phyloP scores from a whole-genome alignment of 2,113 vertebrate species.

The Plotosus lineatus region DNA sequence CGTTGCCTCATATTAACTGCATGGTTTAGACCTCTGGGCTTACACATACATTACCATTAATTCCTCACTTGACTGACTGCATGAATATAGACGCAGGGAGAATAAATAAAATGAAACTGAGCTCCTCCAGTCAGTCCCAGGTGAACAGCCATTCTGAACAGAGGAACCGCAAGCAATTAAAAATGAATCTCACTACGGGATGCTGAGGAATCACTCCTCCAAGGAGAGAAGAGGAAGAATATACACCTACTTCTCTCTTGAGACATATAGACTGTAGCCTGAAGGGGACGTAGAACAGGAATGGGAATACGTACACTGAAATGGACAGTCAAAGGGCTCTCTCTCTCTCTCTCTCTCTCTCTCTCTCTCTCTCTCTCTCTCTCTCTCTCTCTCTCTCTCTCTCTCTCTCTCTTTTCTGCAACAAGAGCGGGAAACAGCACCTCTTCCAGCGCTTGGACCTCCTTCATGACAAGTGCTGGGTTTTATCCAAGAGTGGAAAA shows the following conservation, averaged over 20 bases:
- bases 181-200: slow-evolving; percentile 23
- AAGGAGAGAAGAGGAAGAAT: slow-evolving; percentile 1
- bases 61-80: slow-evolving; percentile 34
- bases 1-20: slow-evolving; percentile 39
- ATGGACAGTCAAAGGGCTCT: slow-evolving; percentile 3
- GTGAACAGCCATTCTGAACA: slow-evolving; percentile 24
- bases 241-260: not conserved
- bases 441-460: slow-evolving; percentile 8
- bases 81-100: slow-evolving; percentile 6
- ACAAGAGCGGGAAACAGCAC: slow-evolving; percentile 32
- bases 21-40: slow-evolving; percentile 27
- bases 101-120: slow-evolving; percentile 23
- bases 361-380: not conserved
- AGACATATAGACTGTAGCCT: not conserved
- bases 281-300: not conserved
- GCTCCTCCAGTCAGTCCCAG: slow-evolving; percentile 22
- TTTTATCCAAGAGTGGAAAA: slow-evolving; percentile 2
- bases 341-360: not conserved
- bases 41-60: slow-evolving; percentile 24
- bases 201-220: not conserved
- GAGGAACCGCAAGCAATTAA: slow-evolving; percentile 36
- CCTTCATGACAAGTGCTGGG: not conserved
- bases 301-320: not conserved
- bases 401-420: not conserved
- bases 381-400: not conserved